Evolutionary conservation across 64 coral and sea anemone species (phyloP).

Genomic region (Dendronephthya gigantea): DNA sequence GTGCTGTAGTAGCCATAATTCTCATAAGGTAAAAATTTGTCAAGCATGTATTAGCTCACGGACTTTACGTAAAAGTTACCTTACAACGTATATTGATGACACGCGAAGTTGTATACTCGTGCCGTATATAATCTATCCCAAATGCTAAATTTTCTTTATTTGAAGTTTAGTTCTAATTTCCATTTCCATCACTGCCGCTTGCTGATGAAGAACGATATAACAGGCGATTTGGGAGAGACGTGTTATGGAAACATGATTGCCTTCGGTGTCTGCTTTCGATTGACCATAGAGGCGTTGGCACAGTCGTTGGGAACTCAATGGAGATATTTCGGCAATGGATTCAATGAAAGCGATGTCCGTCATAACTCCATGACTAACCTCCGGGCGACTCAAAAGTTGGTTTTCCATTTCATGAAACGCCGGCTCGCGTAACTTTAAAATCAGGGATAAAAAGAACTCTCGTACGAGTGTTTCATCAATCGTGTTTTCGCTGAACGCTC

Average conservation of each 20-base stretch:
- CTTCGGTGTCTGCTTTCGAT: constrained; percentile 60
- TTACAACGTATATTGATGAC: too few species aligned
- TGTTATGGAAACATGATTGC: constrained; percentile 55
- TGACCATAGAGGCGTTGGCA: constrained; percentile 62
- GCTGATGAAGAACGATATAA: constrained; percentile 57
- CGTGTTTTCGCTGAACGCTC: constrained; percentile 93
- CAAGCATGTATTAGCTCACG: too few species aligned
- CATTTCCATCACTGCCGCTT: constrained; percentile 45
- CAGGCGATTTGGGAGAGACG: constrained; percentile 86
- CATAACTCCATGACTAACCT: constrained; percentile 55
- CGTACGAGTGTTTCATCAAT: constrained; percentile 71
- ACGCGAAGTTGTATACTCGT: too few species aligned
- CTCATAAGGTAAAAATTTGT: too few species aligned
- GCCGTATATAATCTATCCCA: too few species aligned
- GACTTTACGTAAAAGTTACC: too few species aligned
- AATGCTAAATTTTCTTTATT: not conserved
- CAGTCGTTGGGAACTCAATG: constrained; percentile 72
- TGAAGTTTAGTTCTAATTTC: not conserved
- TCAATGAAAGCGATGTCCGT: constrained; percentile 93
- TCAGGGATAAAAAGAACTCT: constrained; percentile 83
- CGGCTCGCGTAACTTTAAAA: constrained; percentile 89
- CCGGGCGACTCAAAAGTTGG: constrained; percentile 63
- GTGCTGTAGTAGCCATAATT: too few species aligned
- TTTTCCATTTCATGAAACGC: constrained; percentile 81
- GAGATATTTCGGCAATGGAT: constrained; percentile 88